Evolutionary conservation across 37 sponge, comb jelly and placozoan genomes (phyloP), one percentile per base, ranked within the genome.

Genomic region (Hormiphora californensis): DNA sequence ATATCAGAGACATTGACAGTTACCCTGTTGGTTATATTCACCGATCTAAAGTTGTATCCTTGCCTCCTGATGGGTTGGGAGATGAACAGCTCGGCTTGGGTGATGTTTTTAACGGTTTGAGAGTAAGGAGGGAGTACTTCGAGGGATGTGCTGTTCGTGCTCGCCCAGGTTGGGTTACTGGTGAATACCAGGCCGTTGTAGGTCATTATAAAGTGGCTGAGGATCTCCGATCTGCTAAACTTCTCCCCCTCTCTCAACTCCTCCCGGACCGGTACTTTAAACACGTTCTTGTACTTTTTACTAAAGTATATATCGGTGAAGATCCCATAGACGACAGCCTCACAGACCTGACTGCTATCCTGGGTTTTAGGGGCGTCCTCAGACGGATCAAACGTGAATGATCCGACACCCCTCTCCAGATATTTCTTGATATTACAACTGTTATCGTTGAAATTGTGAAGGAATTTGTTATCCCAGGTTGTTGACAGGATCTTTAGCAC

Each of bases 171-270:
- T 7, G 67, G 67, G 37, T 65, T 30, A 17, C 67, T 65, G 67
- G 35, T 36, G 37, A 65, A 65, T 38, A 65, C 67, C 37, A 65
- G 21, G 37, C 67, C 67, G 5, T 35, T 65, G 67, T 65, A 65
- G 67, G 67, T 65, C 38, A 65, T 65, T 35, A 65, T 65, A 38
- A 65, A 65, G 37, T 65, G 67, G 67, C 38, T 36, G 37, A 65
- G 34, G 7, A 65, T 33, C 37, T 65, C 67, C 37, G 19, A 3
- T 7, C 67, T 38, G 9, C 37, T 38, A 28, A 65, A 36, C 28
- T 34, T 8, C 9, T 36, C 28, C 4, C 15, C 37, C 37, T 65
- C 67, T 19, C 15, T 38, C 67, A 15, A 38, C 37, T 33, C 67
- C 30, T 21, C 37, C 7, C 15, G 34, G 34, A 2, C 34, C 11